Percentiles rank a stretch among this genome's conserved stretches.
These are phyloP conservation scores for Macrophya annulata DNA, from an alignment of 2,888 invertebrate species.

Conservation along the genomic window DNA sequence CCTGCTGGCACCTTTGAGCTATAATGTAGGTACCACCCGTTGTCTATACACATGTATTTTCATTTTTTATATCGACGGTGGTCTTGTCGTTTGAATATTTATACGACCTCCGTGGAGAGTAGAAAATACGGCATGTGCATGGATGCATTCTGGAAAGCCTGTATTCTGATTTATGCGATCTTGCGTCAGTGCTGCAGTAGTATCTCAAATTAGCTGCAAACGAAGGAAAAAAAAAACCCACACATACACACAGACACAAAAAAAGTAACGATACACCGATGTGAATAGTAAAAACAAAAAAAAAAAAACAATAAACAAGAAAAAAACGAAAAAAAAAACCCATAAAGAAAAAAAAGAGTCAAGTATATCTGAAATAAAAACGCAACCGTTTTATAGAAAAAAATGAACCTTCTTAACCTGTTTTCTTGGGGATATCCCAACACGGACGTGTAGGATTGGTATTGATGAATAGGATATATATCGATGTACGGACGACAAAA, in stretches of 20 bases:
- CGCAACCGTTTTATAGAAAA: background rate
- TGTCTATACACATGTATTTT: slow-evolving; percentile 15
- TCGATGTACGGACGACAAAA: background rate
- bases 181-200: background rate
- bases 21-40: background rate
- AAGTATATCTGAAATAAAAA: background rate
- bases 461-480: background rate
- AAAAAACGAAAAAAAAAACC: background rate
- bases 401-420: background rate
- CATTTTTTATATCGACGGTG: background rate
- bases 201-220: background rate
- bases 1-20: background rate
- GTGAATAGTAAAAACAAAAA: background rate
- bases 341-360: background rate
- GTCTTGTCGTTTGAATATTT: slow-evolving; percentile 32
- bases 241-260: no score
- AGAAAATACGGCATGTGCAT: background rate
- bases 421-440: background rate
- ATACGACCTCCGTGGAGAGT: slow-evolving; percentile 15
- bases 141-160: slow-evolving; percentile 28
- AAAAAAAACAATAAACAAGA: background rate
- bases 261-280: background rate
- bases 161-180: slow-evolving; percentile 28
- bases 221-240: no score
- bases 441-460: background rate